Conservation (phyloP, 2,888 invertebrate species). For the Crematogaster levior region DNA sequence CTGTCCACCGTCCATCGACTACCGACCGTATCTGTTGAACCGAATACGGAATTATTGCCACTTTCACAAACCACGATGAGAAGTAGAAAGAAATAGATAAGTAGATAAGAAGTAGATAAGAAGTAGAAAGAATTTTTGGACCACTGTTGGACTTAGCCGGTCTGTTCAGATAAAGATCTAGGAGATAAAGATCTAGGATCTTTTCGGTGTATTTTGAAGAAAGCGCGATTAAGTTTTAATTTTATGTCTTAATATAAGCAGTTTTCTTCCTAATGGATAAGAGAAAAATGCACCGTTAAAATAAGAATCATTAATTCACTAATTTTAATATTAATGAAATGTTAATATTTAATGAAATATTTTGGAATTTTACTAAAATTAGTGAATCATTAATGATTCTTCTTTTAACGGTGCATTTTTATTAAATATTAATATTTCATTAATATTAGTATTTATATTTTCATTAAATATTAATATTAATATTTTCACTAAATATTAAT, state of each 20-base stretch:
- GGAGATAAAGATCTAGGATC: constrained; percentile 24
- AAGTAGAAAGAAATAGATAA: too few species aligned
- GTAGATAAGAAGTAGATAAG: constrained; percentile 72
- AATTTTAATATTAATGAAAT: too few species aligned
- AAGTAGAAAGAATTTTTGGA: constrained; percentile 54
- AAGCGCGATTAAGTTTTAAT: not conserved
- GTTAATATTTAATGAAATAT: too few species aligned
- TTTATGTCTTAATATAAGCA: not conserved
- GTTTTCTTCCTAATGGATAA: not conserved
- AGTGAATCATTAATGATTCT: too few species aligned
- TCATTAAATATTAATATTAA: too few species aligned
- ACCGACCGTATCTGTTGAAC: constrained; percentile 35
- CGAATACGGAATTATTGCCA: constrained; percentile 59
- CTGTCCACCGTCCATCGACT: constrained; percentile 2
- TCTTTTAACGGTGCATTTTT: too few species aligned
- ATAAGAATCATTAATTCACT: not conserved
- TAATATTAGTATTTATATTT: too few species aligned
- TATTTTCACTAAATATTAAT: too few species aligned
- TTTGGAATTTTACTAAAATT: too few species aligned
- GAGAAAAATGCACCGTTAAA: not conserved
- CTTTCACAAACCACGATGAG: constrained; percentile 57
- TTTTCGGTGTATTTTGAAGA: not conserved
- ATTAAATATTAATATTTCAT: too few species aligned
- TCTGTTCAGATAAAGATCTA: too few species aligned
- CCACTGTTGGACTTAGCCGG: constrained; percentile 17